Evolutionary conservation across 2,888 invertebrate genomes (phyloP).

Genomic region (Neoascia interrupta): DNA sequence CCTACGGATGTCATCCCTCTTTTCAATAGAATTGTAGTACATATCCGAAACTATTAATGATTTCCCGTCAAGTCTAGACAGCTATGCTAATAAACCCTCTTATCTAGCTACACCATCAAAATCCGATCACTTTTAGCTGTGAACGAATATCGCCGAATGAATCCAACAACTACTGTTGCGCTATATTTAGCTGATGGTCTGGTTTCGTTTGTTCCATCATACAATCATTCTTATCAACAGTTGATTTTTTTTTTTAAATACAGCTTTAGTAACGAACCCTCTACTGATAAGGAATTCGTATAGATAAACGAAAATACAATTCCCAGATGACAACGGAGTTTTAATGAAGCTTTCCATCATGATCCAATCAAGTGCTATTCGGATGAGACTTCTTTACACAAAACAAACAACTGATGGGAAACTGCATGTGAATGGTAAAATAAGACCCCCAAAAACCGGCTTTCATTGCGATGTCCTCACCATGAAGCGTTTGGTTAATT

Average conservation of each 20-base stretch:
- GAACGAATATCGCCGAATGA: not conserved
- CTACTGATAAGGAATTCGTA: constrained; percentile 46
- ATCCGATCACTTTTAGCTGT: too few relatives aligned
- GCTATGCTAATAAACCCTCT: not conserved
- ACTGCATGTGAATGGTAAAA: too few relatives aligned
- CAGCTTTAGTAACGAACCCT: constrained; percentile 30
- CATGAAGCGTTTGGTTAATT: constrained; percentile 35
- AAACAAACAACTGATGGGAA: constrained; percentile 33
- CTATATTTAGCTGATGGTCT: constrained; percentile 42
- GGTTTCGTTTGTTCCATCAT: constrained; percentile 10
- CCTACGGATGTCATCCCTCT: too few relatives aligned
- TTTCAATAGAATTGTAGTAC: too few relatives aligned
- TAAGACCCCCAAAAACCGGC: too few relatives aligned
- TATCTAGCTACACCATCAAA: not conserved
- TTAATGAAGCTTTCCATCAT: not conserved
- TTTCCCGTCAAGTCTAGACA: too few relatives aligned
- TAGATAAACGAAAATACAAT: constrained; percentile 49
- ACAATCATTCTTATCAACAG: constrained; percentile 43
- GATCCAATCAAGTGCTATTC: not conserved
- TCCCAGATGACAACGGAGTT: constrained; percentile 37
- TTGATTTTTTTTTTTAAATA: constrained; percentile 30
- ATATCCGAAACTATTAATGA: too few relatives aligned
- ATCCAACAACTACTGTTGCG: not conserved
- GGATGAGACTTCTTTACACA: not conserved
- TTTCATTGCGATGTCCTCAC: constrained; percentile 47